phyloP scores from a whole-genome alignment of 2,113 vertebrate species.

The Gymnarchus niloticus region DNA sequence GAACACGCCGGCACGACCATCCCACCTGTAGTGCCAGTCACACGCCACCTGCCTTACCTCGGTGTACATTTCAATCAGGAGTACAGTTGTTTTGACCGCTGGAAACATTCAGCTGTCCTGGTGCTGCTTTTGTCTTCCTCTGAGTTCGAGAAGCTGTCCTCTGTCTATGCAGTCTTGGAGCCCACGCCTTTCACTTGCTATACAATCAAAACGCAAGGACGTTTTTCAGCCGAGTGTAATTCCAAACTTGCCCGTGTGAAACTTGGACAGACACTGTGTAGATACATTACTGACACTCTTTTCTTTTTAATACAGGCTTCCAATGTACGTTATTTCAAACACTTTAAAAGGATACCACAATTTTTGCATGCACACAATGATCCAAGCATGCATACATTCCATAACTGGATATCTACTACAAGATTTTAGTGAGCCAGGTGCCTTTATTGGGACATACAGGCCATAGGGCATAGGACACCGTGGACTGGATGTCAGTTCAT shows the following conservation, averaged over 20 bases:
- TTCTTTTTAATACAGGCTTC: background rate
- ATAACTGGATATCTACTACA: background rate
- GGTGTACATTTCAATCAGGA: background rate
- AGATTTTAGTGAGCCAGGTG: background rate
- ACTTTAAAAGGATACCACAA: no score
- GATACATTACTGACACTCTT: background rate
- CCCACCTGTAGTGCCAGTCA: background rate
- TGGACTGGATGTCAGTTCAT: no score
- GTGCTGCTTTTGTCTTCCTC: conserved; percentile 3
- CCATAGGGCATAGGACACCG: background rate
- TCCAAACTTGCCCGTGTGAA: background rate
- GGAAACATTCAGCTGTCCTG: background rate
- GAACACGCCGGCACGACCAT: background rate
- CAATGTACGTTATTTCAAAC: background rate
- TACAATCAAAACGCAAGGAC: background rate
- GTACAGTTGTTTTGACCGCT: background rate
- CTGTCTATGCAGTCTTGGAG: background rate
- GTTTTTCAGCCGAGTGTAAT: no score
- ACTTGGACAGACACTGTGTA: background rate
- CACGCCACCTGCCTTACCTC: background rate
- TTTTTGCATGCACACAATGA: background rate
- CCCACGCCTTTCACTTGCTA: background rate
- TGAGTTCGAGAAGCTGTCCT: background rate
- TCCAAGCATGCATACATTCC: background rate
- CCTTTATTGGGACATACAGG: background rate